Percentiles rank a stretch among this genome's conserved stretches.
Conservation (phyloP, 2,113 vertebrate genomes). For the Spheniscus mendiculus region DNA sequence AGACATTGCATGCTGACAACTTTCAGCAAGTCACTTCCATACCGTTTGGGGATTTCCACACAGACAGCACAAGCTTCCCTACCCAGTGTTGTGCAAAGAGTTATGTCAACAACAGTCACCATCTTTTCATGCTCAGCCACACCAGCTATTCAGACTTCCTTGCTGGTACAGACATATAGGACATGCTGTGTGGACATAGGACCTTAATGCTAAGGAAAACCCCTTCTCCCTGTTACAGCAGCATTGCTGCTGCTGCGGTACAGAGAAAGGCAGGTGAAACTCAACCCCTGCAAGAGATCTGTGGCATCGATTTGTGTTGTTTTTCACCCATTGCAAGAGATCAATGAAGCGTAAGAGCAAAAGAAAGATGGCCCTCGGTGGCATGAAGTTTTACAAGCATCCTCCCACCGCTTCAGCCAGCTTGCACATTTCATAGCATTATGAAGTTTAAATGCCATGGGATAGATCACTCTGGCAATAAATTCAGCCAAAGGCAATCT, state of each 20-base stretch:
- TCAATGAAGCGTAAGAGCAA: neutral
- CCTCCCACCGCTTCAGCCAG: neutral
- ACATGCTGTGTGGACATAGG: neutral
- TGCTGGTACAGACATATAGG: neutral
- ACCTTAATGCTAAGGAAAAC: neutral
- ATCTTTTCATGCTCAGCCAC: neutral
- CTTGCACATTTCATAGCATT: conserved; percentile 5
- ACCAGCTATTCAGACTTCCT: neutral
- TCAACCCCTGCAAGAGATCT: conserved; percentile 5
- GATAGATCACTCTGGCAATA: conserved; percentile 38
- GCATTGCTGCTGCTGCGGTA: neutral
- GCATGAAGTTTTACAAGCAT: conserved; percentile 22
- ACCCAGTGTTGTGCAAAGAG: neutral
- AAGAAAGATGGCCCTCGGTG: neutral
- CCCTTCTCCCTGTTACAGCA: neutral
- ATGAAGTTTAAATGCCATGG: conserved; percentile 25
- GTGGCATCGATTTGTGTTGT: neutral
- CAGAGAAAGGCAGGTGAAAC: neutral
- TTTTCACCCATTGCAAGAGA: conserved; percentile 20
- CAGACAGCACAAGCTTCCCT: neutral
- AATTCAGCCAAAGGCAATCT: conserved; percentile 59
- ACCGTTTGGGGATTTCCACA: neutral
- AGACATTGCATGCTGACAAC: neutral
- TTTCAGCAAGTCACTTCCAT: neutral
- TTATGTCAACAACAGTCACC: neutral